Percentiles rank a stretch among this genome's conserved stretches.
phyloP scores from a whole-genome alignment of 2,888 invertebrate genomes.

The Pristionchus japonicus region DNA sequence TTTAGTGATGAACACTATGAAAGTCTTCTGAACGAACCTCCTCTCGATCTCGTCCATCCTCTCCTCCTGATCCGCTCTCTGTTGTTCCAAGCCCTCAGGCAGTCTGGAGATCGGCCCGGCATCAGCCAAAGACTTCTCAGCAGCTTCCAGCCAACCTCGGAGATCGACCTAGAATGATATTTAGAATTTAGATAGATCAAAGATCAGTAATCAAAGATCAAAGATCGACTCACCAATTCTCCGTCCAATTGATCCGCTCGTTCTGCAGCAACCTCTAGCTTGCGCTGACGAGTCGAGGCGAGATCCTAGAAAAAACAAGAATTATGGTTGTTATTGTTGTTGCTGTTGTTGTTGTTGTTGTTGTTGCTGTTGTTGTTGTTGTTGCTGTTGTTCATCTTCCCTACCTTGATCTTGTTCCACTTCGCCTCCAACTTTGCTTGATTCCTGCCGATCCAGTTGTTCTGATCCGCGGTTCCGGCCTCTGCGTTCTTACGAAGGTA shows the following conservation, averaged over 20 bases:
- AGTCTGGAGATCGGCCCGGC: constrained; percentile 79
- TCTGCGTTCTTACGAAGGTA: constrained; percentile 86
- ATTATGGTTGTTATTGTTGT: no score
- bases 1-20: no score
- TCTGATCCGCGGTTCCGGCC: constrained; percentile 48
- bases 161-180: constrained; percentile 38
- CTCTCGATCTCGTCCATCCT: constrained; percentile 55
- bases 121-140: constrained; percentile 25
- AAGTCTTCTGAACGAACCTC: no score
- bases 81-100: constrained; percentile 89
- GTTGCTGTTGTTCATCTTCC: no score
- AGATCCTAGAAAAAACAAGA: constrained; percentile 56
- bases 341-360: no score
- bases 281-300: constrained; percentile 80
- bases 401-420: constrained; percentile 61
- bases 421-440: constrained; percentile 89
- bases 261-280: constrained; percentile 94
- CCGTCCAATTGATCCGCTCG: constrained; percentile 96
- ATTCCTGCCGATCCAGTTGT: constrained; percentile 86
- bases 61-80: constrained; percentile 93
- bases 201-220: no score
- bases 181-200: no score
- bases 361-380: no score
- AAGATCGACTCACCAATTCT: constrained; percentile 76
- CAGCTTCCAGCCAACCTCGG: constrained; percentile 33